These are phyloP conservation scores for Cryptus viduatorius DNA, from an alignment of 2,888 invertebrate genomes.

Conservation along the genomic window DNA sequence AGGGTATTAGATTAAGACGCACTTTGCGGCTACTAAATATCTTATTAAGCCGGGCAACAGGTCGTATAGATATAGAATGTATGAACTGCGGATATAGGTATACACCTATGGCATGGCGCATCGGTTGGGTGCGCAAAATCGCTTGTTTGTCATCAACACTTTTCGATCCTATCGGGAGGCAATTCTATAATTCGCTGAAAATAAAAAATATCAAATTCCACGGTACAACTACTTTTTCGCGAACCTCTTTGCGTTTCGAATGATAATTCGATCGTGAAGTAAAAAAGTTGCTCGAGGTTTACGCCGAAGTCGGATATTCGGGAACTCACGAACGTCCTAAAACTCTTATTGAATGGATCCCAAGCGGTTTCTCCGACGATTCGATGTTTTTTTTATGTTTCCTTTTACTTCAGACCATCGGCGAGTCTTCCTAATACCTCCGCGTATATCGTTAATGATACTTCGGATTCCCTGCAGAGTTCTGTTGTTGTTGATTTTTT, in stretches of 20 bases:
- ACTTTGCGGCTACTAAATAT: constrained; percentile 77
- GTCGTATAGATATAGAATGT: constrained; percentile 19
- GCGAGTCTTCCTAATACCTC: constrained; percentile 12
- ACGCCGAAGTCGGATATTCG: not conserved
- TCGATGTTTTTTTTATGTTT: constrained; percentile 18
- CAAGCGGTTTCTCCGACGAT: constrained; percentile 6
- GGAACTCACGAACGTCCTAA: constrained; percentile 3
- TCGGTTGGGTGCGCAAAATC: constrained; percentile 3
- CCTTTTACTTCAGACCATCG: not conserved
- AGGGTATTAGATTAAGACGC: constrained; percentile 74
- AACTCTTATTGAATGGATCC: constrained; percentile 23
- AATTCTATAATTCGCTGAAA: not conserved
- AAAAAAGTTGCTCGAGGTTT: not conserved
- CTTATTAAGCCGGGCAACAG: constrained; percentile 74
- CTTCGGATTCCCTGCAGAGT: constrained; percentile 35
- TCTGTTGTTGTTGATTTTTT: constrained; percentile 2
- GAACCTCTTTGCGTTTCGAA: not conserved
- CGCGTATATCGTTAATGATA: constrained; percentile 52
- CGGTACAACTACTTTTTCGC: constrained; percentile 9
- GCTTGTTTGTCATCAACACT: constrained; percentile 6
- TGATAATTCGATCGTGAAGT: constrained; percentile 4
- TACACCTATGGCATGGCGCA: not conserved
- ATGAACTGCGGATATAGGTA: constrained; percentile 12
- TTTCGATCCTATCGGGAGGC: constrained; percentile 25
- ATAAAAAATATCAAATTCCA: constrained; percentile 20